phyloP scores from a whole-genome alignment of 2,797 vertebrate genomes.

The Thunnus albacares region DNA sequence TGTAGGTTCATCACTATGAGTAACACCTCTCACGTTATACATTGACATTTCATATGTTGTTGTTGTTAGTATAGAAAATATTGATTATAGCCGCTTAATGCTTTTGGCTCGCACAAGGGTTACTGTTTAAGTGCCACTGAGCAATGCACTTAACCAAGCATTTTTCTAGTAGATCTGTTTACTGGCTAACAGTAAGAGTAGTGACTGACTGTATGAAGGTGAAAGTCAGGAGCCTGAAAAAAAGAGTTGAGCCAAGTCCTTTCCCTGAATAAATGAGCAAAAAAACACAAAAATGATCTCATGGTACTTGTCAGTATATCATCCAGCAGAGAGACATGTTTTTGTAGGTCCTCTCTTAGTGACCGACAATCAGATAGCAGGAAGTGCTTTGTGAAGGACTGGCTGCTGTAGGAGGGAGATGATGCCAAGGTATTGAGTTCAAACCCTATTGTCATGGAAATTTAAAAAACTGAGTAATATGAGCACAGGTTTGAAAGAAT shows the following conservation, averaged over 20 bases:
- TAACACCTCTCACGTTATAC: too few species aligned
- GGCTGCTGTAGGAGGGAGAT: conserved; percentile 30
- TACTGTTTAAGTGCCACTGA: conserved; percentile 4
- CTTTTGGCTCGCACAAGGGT: not conserved
- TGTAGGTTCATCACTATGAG: too few species aligned
- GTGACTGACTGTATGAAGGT: conserved; percentile 21
- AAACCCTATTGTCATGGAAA: conserved; percentile 34
- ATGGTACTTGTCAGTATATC: conserved; percentile 45
- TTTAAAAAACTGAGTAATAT: conserved; percentile 11
- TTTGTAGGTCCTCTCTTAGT: conserved; percentile 32
- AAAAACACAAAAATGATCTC: conserved; percentile 19
- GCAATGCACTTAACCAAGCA: not conserved
- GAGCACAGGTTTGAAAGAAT: conserved; percentile 10
- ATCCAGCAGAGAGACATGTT: conserved; percentile 43
- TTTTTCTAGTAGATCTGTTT: conserved; percentile 27
- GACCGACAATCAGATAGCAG: conserved; percentile 27
- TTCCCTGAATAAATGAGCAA: conserved; percentile 25
- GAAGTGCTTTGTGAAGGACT: conserved; percentile 42
- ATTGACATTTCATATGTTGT: too few species aligned
- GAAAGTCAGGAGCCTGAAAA: conserved; percentile 26
- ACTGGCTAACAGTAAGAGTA: conserved; percentile 5
- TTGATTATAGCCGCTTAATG: not conserved
- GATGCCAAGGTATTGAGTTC: conserved; percentile 42
- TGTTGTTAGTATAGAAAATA: too few species aligned
- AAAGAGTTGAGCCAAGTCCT: conserved; percentile 38